These are phyloP conservation scores for Denticeps clupeoides DNA, from an alignment of 2,797 vertebrate genomes.

Conservation along the genomic window DNA sequence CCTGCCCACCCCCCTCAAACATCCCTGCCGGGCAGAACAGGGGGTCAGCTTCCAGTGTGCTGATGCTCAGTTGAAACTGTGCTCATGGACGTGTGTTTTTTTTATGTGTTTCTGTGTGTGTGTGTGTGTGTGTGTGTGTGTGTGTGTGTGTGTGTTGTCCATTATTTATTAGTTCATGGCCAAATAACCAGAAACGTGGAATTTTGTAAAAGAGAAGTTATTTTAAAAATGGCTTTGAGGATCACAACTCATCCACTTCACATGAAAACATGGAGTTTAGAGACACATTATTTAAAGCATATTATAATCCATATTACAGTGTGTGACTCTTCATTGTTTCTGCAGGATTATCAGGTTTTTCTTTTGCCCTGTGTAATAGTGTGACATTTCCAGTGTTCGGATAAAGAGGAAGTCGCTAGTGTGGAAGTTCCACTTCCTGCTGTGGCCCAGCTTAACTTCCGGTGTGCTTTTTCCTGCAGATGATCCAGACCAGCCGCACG, in stretches of 20 bases:
- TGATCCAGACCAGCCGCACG: constrained; percentile 85
- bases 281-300: too few species aligned
- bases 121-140: background rate
- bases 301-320: too few species aligned
- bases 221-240: too few species aligned
- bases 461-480: constrained; percentile 49
- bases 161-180: too few species aligned
- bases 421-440: constrained; percentile 22
- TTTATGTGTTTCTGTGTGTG: background rate
- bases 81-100: background rate
- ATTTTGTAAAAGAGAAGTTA: too few species aligned
- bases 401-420: constrained; percentile 1
- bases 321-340: too few species aligned
- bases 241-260: too few species aligned
- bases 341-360: background rate
- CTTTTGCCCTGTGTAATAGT: too few species aligned
- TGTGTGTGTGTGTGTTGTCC: background rate
- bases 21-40: constrained; percentile 20
- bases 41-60: background rate
- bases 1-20: constrained; percentile 21
- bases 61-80: background rate
- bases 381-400: too few species aligned
- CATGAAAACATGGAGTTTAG: too few species aligned
- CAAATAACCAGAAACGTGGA: too few species aligned
- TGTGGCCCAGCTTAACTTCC: constrained; percentile 12